Conservation (phyloP, 2,797 vertebrate genomes). For the Pelobates cultripes region DNA sequence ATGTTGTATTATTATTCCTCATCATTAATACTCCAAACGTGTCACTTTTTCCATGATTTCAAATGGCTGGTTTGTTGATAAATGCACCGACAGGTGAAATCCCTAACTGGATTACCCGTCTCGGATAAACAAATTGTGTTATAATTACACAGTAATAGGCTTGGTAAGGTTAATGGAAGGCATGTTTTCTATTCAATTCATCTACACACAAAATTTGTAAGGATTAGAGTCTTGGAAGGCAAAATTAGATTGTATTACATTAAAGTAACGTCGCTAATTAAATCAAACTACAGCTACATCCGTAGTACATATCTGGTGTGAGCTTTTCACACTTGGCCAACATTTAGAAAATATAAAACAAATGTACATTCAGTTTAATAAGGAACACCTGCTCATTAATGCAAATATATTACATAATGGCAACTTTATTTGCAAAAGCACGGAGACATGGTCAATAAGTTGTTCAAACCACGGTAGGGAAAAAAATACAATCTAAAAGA, state of each 20-base stretch:
- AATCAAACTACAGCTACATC: background rate
- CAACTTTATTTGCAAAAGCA: no score
- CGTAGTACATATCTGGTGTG: background rate
- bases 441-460: no score
- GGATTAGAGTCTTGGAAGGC: background rate
- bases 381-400: no score
- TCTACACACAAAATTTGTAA: background rate
- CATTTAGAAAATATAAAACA: background rate
- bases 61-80: background rate
- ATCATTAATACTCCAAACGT: no score
- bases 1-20: no score
- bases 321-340: background rate
- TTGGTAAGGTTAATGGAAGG: background rate
- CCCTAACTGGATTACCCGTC: slow-evolving; percentile 8
- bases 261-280: slow-evolving; percentile 1
- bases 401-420: no score
- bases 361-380: no score
- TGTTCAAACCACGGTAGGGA: no score
- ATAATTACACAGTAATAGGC: slow-evolving; percentile 11
- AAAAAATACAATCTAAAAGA: no score
- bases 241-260: slow-evolving; percentile 20
- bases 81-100: background rate
- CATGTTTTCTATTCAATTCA: slow-evolving; percentile 7
- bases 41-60: background rate
- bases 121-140: slow-evolving; percentile 21